Conservation (phyloP, 2,113 vertebrate genomes). For the Pelobates fuscus region DNA sequence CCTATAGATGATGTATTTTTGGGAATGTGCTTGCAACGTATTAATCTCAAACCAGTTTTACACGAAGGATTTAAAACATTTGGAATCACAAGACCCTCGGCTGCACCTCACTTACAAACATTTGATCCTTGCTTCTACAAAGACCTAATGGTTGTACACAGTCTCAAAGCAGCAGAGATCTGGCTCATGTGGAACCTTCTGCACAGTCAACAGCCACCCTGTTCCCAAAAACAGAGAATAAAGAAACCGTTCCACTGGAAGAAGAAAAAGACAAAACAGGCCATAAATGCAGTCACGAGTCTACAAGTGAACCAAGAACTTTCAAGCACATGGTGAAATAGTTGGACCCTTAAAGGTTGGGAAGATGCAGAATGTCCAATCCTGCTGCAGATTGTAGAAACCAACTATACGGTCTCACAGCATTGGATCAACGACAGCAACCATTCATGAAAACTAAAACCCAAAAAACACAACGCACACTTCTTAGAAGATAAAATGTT, state of each 20-base stretch:
- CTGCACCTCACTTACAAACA: constrained; percentile 86
- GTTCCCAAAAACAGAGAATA: constrained; percentile 72
- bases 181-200: constrained; percentile 98
- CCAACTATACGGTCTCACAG: too few relatives aligned
- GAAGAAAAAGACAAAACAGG: constrained; percentile 46
- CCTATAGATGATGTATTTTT: constrained; percentile 96
- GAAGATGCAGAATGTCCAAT: too few relatives aligned
- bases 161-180: constrained; percentile 88
- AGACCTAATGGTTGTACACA: constrained; percentile 95
- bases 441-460: too few relatives aligned
- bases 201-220: constrained; percentile 78
- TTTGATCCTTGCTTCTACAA: constrained; percentile 95
- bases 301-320: neutral
- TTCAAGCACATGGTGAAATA: neutral
- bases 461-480: too few relatives aligned
- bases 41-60: constrained; percentile 77
- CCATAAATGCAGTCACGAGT: constrained; percentile 1
- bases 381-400: too few relatives aligned
- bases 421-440: too few relatives aligned
- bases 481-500: too few relatives aligned
- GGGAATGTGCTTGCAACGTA: constrained; percentile 93
- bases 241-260: constrained; percentile 67
- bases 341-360: neutral
- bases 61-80: constrained; percentile 96
- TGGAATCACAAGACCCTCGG: constrained; percentile 86